These are phyloP conservation scores for Medauroidea extradentata DNA, from an alignment of 1,140 invertebrate species.

Conservation along the genomic window DNA sequence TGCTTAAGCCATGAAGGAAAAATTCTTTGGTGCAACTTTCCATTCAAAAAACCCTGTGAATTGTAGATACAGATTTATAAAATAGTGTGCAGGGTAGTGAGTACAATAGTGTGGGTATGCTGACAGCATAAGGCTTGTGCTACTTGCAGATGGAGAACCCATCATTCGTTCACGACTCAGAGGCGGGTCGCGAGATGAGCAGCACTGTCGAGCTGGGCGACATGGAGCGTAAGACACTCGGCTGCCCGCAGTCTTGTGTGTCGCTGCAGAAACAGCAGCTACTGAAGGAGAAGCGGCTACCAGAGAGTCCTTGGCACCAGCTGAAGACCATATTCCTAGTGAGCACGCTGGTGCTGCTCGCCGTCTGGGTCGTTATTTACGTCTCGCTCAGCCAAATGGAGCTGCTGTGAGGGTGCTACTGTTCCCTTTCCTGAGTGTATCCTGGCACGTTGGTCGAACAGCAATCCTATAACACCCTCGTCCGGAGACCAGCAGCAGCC, in stretches of 20 bases:
- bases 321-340: constrained; percentile 48
- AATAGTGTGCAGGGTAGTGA: too few species aligned
- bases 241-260: constrained; percentile 8
- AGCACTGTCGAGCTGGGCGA: constrained; percentile 10
- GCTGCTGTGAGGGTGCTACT: constrained; percentile 22
- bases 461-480: too few species aligned
- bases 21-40: too few species aligned
- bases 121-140: neutral
- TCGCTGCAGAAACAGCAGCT: constrained; percentile 25
- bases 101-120: too few species aligned
- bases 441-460: too few species aligned
- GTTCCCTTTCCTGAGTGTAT: too few species aligned
- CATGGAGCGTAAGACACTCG: neutral
- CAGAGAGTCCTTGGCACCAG: constrained; percentile 48
- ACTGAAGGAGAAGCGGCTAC: neutral
- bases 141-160: constrained; percentile 32
- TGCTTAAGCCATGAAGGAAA: too few species aligned
- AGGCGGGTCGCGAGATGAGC: constrained; percentile 10
- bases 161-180: constrained; percentile 20
- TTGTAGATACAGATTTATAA: too few species aligned
- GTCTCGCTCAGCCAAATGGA: constrained; percentile 38
- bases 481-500: too few species aligned
- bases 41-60: too few species aligned
- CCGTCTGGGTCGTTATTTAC: constrained; percentile 48
- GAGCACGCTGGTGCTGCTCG: constrained; percentile 40